Evolutionary conservation across 1,140 invertebrate genomes (phyloP).

Genomic region (Polypedilum pembai): DNA sequence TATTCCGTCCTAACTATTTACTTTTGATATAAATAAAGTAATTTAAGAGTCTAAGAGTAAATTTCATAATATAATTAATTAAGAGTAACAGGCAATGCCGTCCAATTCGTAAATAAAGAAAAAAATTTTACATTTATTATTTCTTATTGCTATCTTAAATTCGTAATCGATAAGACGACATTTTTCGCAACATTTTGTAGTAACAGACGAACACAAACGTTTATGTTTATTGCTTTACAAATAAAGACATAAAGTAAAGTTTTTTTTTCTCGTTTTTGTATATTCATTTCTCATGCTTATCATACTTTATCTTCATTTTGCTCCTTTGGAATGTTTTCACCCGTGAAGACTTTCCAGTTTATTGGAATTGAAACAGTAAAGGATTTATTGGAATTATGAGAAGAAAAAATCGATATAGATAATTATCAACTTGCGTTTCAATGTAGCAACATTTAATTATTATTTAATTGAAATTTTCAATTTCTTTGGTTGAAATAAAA

Average conservation of each 20-base stretch:
- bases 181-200: neutral
- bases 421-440: too few relatives aligned
- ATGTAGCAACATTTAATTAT: too few relatives aligned
- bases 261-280: neutral
- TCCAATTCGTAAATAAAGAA: neutral
- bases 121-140: too few relatives aligned
- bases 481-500: too few relatives aligned
- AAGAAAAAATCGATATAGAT: too few relatives aligned
- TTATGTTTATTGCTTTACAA: neutral
- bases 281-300: neutral
- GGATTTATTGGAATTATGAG: too few relatives aligned
- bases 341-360: too few relatives aligned
- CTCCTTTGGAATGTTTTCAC: neutral
- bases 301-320: neutral
- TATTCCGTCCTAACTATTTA: neutral
- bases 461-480: too few relatives aligned
- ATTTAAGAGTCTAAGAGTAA: neutral
- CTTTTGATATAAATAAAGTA: neutral
- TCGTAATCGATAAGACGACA: neutral
- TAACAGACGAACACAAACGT: neutral
- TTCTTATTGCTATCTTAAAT: neutral
- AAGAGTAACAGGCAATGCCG: neutral
- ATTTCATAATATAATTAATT: neutral
- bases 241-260: neutral
- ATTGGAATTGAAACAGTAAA: too few relatives aligned